Percentiles rank a stretch among this genome's conserved stretches.
Conservation (phyloP, 2,888 invertebrate genomes). For the Synanthedon tipuliformis region DNA sequence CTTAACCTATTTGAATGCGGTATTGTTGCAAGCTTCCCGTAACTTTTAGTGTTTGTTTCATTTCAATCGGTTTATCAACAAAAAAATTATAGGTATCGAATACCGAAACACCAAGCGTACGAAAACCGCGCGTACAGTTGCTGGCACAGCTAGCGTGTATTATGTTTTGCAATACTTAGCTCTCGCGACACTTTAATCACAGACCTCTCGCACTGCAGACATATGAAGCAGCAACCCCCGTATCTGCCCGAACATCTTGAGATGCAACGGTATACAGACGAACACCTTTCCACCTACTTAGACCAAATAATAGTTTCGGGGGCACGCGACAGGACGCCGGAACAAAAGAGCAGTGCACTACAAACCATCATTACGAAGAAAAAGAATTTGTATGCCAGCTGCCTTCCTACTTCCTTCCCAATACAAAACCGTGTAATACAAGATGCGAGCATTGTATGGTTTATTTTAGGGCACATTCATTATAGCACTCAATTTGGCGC, state of each 20-base stretch:
- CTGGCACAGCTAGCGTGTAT: no score
- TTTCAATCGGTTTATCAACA: no score
- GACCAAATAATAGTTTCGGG: conserved; percentile 29
- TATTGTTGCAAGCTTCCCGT: no score
- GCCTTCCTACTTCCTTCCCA: conserved; percentile 63
- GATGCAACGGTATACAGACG: conserved; percentile 41
- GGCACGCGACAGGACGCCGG: conserved; percentile 63
- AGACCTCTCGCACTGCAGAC: neutral
- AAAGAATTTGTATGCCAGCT: conserved; percentile 56
- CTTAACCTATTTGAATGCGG: no score
- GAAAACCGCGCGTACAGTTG: no score
- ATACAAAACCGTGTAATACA: conserved; percentile 63
- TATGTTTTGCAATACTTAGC: no score
- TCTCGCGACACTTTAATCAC: neutral
- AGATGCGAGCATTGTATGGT: conserved; percentile 53
- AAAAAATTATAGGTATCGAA: no score
- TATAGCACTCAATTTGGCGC: conserved; percentile 61
- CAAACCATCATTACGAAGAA: conserved; percentile 64
- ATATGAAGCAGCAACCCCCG: conserved; percentile 10
- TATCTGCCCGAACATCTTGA: conserved; percentile 55
- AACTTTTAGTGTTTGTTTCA: no score
- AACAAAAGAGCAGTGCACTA: conserved; percentile 57
- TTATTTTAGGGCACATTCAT: conserved; percentile 63
- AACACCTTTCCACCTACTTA: conserved; percentile 67
- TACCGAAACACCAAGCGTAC: no score